A percentile compares a stretch with the other conserved stretches of the same genome.
These are phyloP conservation scores for Streblospio benedicti DNA, from an alignment of 1,140 invertebrate genomes.

Conservation along the genomic window DNA sequence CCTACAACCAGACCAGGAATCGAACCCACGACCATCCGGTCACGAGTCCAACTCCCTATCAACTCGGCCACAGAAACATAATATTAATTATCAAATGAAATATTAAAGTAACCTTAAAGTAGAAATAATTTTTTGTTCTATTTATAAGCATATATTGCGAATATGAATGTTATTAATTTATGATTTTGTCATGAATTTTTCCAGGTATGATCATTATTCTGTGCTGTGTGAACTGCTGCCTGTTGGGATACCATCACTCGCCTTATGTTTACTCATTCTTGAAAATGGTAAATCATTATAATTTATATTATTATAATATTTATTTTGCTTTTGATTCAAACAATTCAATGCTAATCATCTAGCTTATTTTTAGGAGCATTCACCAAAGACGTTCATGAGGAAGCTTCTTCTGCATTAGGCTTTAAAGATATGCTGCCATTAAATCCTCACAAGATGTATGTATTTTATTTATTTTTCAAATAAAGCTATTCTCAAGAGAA, in stretches of 20 bases:
- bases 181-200: neutral
- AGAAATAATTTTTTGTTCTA: neutral
- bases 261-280: constrained; percentile 51
- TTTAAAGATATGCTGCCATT: constrained; percentile 30
- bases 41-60: neutral
- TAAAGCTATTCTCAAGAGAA: neutral
- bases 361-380: constrained; percentile 26
- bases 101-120: neutral
- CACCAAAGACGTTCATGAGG: constrained; percentile 26
- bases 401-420: constrained; percentile 26
- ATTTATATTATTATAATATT: neutral
- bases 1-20: too few relatives aligned
- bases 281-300: constrained; percentile 24
- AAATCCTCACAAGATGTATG: constrained; percentile 22
- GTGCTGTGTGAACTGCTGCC: constrained; percentile 81
- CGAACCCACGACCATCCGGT: neutral
- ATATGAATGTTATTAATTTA: neutral
- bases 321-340: neutral
- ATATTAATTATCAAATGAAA: neutral
- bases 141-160: neutral
- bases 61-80: neutral
- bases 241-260: constrained; percentile 66
- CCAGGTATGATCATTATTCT: constrained; percentile 81
- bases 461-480: neutral
- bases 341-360: neutral